Base-by-base conservation (phyloP, 2,888 invertebrate genomes). In the Lochmaea crataegi region DNA sequence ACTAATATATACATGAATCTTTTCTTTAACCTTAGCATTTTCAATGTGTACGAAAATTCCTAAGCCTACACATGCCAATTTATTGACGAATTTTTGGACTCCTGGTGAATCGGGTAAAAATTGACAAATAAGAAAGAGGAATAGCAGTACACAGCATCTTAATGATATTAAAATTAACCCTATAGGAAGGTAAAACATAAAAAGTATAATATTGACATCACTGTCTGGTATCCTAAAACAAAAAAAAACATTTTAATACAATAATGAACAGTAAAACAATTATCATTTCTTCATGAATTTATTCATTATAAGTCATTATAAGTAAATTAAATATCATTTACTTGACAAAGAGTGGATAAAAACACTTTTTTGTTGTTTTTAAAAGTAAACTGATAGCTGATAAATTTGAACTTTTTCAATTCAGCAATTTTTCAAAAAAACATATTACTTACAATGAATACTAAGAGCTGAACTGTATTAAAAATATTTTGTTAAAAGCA, bases 31-130 rank as follows among this genome's bases (percentile, higher is more conserved):
- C 26, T 90, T 90, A 79, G 88, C 88, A 82, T 90, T 87, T 82
- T 91, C 90, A 60, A 91, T 89, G 80, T 89, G 89, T 38, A 91
- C 89, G 72, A 90, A 89, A 87, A 88, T 87, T 86, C 91, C 91
- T 84, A 91, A 89, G 7, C 90, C 88, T 85, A 90, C 87, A 79
- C 90, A 90, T 18, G 91, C 89, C n/a, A 91, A 81, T 42, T 89
- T 90, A 16, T 89, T 89, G 61, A 90, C 82, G 82, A 91, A 83
- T 80, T 89, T 89, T 75, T 90, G 86, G 18, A 89, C 85, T 12
- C 88, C 87, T 65, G 89, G 88, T 79, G 89, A 89, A 81, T 91
- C 89, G 48, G 91, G 90, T 77, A 91, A 85, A 79, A 90, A 85
- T 79, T 89, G 89, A 67, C 90, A 89, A 48, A 90, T 87, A 69